Percentiles rank a stretch among this genome's conserved stretches.
Conservation (phyloP, 2,888 invertebrate species). For the Rhamnusium bicolor region DNA sequence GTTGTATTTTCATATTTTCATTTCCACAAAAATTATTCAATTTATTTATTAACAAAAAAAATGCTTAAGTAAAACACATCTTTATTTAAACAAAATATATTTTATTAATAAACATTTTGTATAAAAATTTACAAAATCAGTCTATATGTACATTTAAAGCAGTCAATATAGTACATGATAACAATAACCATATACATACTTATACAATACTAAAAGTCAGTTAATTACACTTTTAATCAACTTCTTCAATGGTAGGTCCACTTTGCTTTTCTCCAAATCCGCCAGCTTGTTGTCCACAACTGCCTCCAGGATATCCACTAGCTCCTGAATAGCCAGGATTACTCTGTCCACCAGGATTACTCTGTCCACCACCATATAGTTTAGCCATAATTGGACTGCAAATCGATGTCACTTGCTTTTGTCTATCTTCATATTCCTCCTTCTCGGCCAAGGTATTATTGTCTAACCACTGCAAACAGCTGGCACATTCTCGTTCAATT, state of each 20-base stretch:
- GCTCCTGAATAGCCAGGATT: slow-evolving; percentile 3
- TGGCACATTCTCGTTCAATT: slow-evolving; percentile 73
- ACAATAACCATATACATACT: too few species aligned
- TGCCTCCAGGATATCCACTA: slow-evolving; percentile 6
- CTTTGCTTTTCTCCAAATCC: slow-evolving; percentile 24
- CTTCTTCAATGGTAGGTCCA: slow-evolving; percentile 13
- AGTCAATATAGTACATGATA: too few species aligned
- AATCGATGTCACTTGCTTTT: slow-evolving; percentile 69
- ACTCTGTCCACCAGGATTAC: slow-evolving; percentile 35
- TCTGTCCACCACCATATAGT: slow-evolving; percentile 61
- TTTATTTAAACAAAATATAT: too few species aligned
- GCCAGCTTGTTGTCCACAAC: slow-evolving; percentile 18
- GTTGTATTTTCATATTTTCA: too few species aligned
- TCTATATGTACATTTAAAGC: too few species aligned
- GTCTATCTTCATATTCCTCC: slow-evolving; percentile 78
- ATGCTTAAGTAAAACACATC: too few species aligned
- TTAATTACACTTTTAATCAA: slow-evolving; percentile 6
- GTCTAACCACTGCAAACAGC: slow-evolving; percentile 81
- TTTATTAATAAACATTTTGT: too few species aligned
- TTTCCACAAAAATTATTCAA: too few species aligned
- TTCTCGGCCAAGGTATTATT: slow-evolving; percentile 76
- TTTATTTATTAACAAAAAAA: too few species aligned
- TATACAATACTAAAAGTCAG: too few species aligned
- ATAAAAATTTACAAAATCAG: too few species aligned
- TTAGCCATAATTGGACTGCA: slow-evolving; percentile 77